Conservation (phyloP, 2,888 invertebrate species). For the Microplitis manilae region DNA sequence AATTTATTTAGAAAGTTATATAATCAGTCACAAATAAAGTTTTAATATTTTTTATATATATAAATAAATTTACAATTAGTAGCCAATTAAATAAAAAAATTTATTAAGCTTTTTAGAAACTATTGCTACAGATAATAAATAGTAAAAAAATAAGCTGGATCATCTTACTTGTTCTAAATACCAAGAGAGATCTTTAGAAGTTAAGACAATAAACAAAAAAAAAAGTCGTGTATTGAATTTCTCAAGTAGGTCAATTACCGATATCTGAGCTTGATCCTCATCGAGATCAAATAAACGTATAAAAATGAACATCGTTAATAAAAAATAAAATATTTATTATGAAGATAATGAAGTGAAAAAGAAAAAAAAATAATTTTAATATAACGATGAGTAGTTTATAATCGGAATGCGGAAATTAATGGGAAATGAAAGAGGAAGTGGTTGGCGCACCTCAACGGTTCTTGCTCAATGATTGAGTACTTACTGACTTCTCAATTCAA, state of each 20-base stretch:
- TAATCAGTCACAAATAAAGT: not conserved
- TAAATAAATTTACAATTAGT: no score
- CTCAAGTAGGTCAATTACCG: not conserved
- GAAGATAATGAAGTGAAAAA: not conserved
- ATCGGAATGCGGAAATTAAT: conserved; percentile 61
- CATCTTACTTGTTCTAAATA: conserved; percentile 5
- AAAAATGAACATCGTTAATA: not conserved
- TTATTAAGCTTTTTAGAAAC: no score
- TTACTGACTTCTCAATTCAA: not conserved
- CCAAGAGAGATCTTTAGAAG: not conserved
- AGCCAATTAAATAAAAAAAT: no score
- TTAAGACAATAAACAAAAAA: not conserved
- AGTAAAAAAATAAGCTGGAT: not conserved
- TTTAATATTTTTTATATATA: no score
- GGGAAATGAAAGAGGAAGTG: conserved; percentile 64
- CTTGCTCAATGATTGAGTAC: conserved; percentile 33
- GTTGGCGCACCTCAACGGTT: conserved; percentile 54
- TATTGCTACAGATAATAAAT: conserved; percentile 42
- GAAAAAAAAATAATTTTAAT: not conserved
- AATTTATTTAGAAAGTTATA: not conserved
- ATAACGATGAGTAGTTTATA: not conserved
- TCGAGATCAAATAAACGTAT: not conserved
- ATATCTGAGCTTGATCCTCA: not conserved
- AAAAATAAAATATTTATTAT: not conserved
- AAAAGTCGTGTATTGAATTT: not conserved